Percentiles rank a stretch among this genome's conserved stretches.
Conservation (phyloP, 2,797 vertebrate species). For the Discoglossus pictus region DNA sequence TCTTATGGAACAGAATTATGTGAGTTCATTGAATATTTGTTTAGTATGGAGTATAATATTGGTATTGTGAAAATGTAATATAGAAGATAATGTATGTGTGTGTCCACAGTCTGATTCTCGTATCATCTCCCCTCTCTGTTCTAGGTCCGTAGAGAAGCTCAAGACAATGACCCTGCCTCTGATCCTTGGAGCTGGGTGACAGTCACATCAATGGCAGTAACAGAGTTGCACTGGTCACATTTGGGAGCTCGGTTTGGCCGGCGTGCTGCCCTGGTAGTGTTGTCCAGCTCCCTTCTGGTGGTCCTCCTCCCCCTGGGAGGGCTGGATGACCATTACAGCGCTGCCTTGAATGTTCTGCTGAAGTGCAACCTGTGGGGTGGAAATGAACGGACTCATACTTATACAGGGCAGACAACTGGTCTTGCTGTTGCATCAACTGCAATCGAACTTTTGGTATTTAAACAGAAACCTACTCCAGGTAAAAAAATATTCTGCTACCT, state of each 20-base stretch:
- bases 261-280: slow-evolving; percentile 72
- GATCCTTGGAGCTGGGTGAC: slow-evolving; percentile 61
- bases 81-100: no score
- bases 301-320: slow-evolving; percentile 79
- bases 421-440: slow-evolving; percentile 81
- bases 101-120: no score
- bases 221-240: slow-evolving; percentile 60
- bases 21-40: no score
- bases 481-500: no score
- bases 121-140: no score
- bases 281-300: slow-evolving; percentile 77
- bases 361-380: slow-evolving; percentile 73
- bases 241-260: slow-evolving; percentile 75
- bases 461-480: slow-evolving; percentile 82
- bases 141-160: fast-evolving
- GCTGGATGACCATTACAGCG: slow-evolving; percentile 76
- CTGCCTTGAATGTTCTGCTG: slow-evolving; percentile 74
- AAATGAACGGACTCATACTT: slow-evolving; percentile 36
- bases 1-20: no score
- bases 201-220: slow-evolving; percentile 58
- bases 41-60: no score
- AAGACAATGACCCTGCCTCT: slow-evolving; percentile 41
- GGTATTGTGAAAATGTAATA: no score
- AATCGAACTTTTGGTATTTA: slow-evolving; percentile 77
- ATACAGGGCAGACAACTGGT: slow-evolving; percentile 74